Base-by-base conservation (phyloP, 2,113 vertebrate species). In the Acanthochromis polyacanthus region DNA sequence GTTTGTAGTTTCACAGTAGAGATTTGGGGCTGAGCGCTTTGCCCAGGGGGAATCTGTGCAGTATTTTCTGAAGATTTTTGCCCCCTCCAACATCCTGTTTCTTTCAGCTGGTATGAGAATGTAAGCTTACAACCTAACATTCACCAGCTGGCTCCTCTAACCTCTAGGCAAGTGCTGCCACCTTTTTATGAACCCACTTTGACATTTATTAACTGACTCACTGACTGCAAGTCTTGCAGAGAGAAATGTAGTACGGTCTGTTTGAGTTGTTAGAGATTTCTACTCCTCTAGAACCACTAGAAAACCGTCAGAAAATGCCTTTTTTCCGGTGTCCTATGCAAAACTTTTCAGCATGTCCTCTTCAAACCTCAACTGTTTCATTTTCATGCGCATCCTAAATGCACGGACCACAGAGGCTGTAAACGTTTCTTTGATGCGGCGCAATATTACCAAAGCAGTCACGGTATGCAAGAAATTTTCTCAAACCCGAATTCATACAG, bases 101-200 rank as follows among this genome's bases (percentile, higher is more conserved):
- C 75, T 74, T 45, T 43, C 52, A 80, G 75, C 6, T 52, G 2
- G 48, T 68, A 40, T 55, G 81, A 60, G 64, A 46, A 86, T 68
- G 75, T 61, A 63, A 71, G 30, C 25, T 55, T 52, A 60, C 62
- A 80, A 79, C 63, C 75, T 67, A 22, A 1, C 71, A 81, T 75
- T 75, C 79, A 67, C 58, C 66, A 78, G 67, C 61, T 55, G 52
- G 2, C 43, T 81, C 4, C 38, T 84, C 50, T 70, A 71, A 85
- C 82, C 87, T 88, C 66, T 45, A 83, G 85, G 86, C 82, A 11
- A 82, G 63, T 16, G 36, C 78, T 82, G 69, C 70, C 64, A 67
- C 38, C 69, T 36, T 78, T 78, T 82, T 82, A 88, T 89, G 81
- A 91, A 87, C 72, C 68, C 60, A 77, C 75, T 86, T 83, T 80